Evolutionary conservation across 1,140 invertebrate genomes (phyloP), one percentile per base, ranked within the genome.

Genomic region (Sitodiplosis mosellana): DNA sequence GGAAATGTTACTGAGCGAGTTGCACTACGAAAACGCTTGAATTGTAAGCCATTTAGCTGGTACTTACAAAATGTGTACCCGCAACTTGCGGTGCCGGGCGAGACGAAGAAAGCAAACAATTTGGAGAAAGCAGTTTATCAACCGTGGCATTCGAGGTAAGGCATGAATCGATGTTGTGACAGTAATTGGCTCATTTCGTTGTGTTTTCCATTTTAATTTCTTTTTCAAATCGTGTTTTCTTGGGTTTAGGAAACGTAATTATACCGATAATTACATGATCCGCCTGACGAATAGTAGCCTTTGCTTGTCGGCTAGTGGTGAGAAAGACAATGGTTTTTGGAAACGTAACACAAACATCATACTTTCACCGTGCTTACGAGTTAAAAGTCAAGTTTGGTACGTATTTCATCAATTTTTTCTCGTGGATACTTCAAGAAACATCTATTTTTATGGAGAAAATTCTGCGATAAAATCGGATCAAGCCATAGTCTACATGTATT

Each of bases 51-150:
- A 47, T 98, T 98, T 61, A 72, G 81, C 33, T 98, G 94, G 94
- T 99, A 95, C 59, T 67, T 98, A 51, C 78, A 93, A 43, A 85
- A 84, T 59, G 73, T 98, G 5, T 94, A 93, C 63, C 89, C 88
- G 0, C 84, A 91, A 62, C 57, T 90, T 44, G 70, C 74, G 36
- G 56, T 78, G 14, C 78, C 80, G 0, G 73, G 74, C 17, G 76
- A 84, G 48, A 69, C 68, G 36, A 60, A 60, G 44, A 70, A 67
- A 53, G 37, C 73, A 0, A 51, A 42, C 3, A 58, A 66, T 40
- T 62, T 61, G 0, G 71, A 80, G 49, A 74, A 75, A 50, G 76
- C 76, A 50, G 71, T 74, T 45, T 78, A 76, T 49, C 81, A 86
- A 57, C 81, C 82, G 1, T 87, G 84, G 83, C 80, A 87, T 63